Percentiles rank a stretch among this genome's conserved stretches.
Evolutionary conservation across 2,797 vertebrate species (phyloP).

Genomic region (Acridotheres tristis): DNA sequence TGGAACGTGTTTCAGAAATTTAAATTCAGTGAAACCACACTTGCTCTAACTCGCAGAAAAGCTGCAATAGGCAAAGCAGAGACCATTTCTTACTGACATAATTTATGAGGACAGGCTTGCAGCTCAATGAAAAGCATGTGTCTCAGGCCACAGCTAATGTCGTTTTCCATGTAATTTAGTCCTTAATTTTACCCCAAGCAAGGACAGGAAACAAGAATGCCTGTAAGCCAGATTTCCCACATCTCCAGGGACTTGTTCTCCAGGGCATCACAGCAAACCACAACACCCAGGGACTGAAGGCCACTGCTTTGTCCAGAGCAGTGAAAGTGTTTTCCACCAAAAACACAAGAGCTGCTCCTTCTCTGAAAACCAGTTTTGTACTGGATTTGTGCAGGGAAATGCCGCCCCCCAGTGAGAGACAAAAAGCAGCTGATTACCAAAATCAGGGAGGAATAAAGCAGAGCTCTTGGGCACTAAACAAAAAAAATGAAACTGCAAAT

Average conservation of each 20-base stretch:
- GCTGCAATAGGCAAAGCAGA: neutral
- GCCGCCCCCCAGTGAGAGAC: conserved; percentile 52
- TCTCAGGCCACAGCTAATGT: neutral
- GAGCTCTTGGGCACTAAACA: neutral
- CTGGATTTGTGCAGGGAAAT: conserved; percentile 35
- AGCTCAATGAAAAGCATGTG: neutral
- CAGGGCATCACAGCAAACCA: neutral
- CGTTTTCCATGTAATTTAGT: neutral
- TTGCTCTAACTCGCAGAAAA: neutral
- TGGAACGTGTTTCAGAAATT: neutral
- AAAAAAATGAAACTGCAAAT: neutral
- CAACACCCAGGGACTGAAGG: neutral
- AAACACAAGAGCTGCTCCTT: neutral
- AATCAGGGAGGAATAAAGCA: neutral
- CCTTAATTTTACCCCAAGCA: neutral
- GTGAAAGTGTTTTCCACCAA: neutral
- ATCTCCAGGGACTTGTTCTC: neutral
- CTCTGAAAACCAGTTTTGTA: neutral
- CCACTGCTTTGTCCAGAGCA: neutral
- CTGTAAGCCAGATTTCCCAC: neutral
- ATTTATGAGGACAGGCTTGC: neutral
- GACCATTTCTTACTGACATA: neutral
- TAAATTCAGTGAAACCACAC: neutral
- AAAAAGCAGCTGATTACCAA: conserved; percentile 20
- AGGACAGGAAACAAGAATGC: neutral